A percentile compares a stretch with the other conserved stretches of the same genome.
phyloP scores from a whole-genome alignment of 2,113 vertebrate species.

The Pelecanoides urinatrix region DNA sequence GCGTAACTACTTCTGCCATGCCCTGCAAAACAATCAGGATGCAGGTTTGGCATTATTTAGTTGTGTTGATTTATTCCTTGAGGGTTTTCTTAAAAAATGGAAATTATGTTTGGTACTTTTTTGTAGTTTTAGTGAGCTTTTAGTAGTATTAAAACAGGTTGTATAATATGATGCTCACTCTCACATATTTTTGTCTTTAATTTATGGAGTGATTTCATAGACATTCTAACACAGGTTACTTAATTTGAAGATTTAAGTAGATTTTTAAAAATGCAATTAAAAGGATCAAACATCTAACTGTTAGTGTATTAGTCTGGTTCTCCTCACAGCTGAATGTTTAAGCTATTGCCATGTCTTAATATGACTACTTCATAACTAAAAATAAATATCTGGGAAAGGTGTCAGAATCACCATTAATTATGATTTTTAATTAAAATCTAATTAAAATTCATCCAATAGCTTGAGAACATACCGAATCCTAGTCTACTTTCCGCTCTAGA shows the following conservation, averaged over 20 bases:
- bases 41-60: background rate
- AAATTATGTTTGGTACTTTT: background rate
- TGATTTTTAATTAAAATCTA: slow-evolving; percentile 28
- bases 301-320: background rate
- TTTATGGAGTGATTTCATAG: slow-evolving; percentile 34
- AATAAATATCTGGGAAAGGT: slow-evolving; percentile 11
- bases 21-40: background rate
- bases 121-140: background rate
- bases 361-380: background rate
- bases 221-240: background rate
- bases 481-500: background rate
- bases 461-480: background rate
- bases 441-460: background rate
- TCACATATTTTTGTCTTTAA: background rate
- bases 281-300: background rate
- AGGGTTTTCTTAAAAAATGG: background rate
- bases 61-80: background rate
- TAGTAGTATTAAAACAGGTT: background rate
- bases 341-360: background rate
- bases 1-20: background rate
- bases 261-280: background rate
- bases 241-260: slow-evolving; percentile 12
- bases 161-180: background rate
- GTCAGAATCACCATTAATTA: slow-evolving; percentile 32
- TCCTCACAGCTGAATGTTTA: background rate